Conservation (phyloP, 1,140 invertebrate genomes). For the Lineus longissimus region DNA sequence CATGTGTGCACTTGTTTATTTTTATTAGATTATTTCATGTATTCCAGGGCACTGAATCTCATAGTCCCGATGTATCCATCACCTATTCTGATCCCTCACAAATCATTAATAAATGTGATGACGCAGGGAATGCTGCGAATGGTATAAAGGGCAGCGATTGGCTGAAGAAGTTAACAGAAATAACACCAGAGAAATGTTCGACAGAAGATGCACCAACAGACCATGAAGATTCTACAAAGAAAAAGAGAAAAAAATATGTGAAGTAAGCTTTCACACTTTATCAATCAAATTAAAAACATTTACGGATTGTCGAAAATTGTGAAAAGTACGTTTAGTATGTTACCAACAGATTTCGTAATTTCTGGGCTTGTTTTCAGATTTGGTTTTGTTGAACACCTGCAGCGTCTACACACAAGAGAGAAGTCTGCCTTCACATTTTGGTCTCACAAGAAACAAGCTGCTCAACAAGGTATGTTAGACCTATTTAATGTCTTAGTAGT, state of each 20-base stretch:
- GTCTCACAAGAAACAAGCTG: conserved; percentile 4
- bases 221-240: neutral
- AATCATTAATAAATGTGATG: too few relatives aligned
- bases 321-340: too few relatives aligned
- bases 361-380: neutral
- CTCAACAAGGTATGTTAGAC: neutral
- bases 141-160: conserved; percentile 8
- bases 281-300: neutral
- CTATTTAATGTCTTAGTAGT: neutral
- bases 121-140: neutral
- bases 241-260: conserved; percentile 10
- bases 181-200: neutral
- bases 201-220: neutral
- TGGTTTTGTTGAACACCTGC: conserved; percentile 8
- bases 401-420: neutral
- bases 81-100: too few relatives aligned
- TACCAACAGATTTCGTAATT: neutral
- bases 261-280: neutral
- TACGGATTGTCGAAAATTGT: too few relatives aligned
- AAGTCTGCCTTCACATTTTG: conserved; percentile 7
- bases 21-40: too few relatives aligned
- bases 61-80: too few relatives aligned
- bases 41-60: too few relatives aligned
- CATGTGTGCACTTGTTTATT: too few relatives aligned
- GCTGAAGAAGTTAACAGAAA: conserved; percentile 2